Base-by-base conservation (phyloP, 1,140 invertebrate species). In the Spodoptera frugiperda region DNA sequence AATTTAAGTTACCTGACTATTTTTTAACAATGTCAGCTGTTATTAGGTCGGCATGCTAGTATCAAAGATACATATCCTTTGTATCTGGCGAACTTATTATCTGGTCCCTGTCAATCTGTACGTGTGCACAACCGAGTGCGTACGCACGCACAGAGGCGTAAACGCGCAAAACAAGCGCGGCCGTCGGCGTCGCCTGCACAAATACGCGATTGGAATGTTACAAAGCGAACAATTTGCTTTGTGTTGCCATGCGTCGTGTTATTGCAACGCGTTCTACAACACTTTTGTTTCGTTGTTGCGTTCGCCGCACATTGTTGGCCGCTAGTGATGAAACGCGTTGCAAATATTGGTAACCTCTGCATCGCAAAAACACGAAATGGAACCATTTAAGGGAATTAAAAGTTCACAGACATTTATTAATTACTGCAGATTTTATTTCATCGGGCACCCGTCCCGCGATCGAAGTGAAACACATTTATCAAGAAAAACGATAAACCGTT, bases 201-300 rank as follows among this genome's bases (percentile, higher is more conserved):
- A 85, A 83, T 82, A 82, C 51, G 51, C 72, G 80, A 79, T 83
- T 75, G 80, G 78, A 78, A 84, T 85, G 80, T 80, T 76, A 86
- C 82, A 84, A 86, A 86, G 80, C 59, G 57, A 75, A 78, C 76
- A 82, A 78, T 78, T 81, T 61, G 79, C 65, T 75, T 75, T 76
- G 77, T 78, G 46, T 33, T 44, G n/a, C 21, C 44, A 74, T 54
- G 19, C 55, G 55, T 46, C 46, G 44, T 48, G 71, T 74, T 74
- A 61, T 74, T 74, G 71, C 71, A 51, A 61, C 71, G 54, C 71
- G 57, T 48, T 19, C 48, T 39, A 70, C 67, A 53, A 33, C 67
- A 70, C 30, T 51, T 70, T 59, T 73, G 25, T 73, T 61, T 10
- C 49, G 12, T 61, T 61, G 71, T 53, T 54, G 25, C 49, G n/a